Percentiles rank a stretch among this genome's conserved stretches.
These are phyloP conservation scores for Drosophila aldrichi DNA, from an alignment of 2,888 invertebrate species.

Conservation along the genomic window DNA sequence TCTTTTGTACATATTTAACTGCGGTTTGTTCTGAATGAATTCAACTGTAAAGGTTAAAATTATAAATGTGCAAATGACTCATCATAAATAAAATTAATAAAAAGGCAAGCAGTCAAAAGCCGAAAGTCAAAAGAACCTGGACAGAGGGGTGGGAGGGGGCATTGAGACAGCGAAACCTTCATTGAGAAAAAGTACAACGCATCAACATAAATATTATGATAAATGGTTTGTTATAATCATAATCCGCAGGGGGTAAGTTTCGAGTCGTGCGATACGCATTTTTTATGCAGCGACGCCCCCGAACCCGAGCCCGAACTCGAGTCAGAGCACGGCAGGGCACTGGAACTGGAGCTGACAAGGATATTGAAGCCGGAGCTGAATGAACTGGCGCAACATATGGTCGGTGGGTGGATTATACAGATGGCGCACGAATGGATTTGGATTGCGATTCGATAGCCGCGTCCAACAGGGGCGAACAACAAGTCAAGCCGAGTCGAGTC, in stretches of 20 bases:
- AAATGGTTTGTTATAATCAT: slow-evolving; percentile 84
- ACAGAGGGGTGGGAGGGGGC: too few relatives aligned
- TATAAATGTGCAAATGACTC: slow-evolving; percentile 85
- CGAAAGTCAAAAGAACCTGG: slow-evolving; percentile 33
- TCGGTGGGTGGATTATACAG: slow-evolving; percentile 82
- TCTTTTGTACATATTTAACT: slow-evolving; percentile 32
- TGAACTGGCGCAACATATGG: slow-evolving; percentile 82
- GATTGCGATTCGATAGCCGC: slow-evolving; percentile 67
- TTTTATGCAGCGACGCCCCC: slow-evolving; percentile 60
- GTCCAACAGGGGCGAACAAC: slow-evolving; percentile 23
- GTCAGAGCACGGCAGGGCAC: slow-evolving; percentile 23
- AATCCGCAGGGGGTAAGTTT: slow-evolving; percentile 84
- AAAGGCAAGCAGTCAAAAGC: slow-evolving; percentile 61
- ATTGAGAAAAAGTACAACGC: slow-evolving; percentile 84
- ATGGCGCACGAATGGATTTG: slow-evolving; percentile 68
- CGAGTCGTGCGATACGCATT: slow-evolving; percentile 72
- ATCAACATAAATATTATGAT: slow-evolving; percentile 85
- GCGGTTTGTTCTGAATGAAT: slow-evolving; percentile 77
- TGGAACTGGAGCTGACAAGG: slow-evolving; percentile 28
- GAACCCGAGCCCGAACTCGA: slow-evolving; percentile 13
- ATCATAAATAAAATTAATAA: slow-evolving; percentile 85
- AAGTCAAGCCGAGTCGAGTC: slow-evolving; percentile 58
- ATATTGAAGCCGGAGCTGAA: slow-evolving; percentile 20
- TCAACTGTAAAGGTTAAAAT: slow-evolving; percentile 84
- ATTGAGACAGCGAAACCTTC: slow-evolving; percentile 60